Conservation (phyloP, 2,888 invertebrate genomes). For the Pheosia gnoma region DNA sequence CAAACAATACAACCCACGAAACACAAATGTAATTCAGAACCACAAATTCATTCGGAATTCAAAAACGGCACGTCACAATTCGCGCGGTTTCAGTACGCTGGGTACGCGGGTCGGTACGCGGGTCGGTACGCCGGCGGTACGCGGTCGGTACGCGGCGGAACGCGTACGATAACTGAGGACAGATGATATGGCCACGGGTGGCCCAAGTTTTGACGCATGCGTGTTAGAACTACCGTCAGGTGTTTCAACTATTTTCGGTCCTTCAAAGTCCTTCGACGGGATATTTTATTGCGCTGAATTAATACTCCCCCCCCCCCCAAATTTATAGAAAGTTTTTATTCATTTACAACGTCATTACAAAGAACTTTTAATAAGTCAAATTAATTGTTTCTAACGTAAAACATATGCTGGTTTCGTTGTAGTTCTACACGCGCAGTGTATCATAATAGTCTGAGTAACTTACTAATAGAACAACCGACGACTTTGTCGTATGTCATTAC, state of each 20-base stretch:
- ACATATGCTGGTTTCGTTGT: no score
- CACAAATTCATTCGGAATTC: conserved; percentile 14
- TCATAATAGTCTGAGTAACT: no score
- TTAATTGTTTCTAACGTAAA: no score
- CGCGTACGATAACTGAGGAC: conserved; percentile 57
- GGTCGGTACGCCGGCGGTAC: conserved; percentile 25
- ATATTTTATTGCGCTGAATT: neutral
- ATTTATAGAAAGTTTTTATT: no score
- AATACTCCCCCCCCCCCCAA: no score
- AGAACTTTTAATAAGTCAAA: no score
- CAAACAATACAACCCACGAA: conserved; percentile 8
- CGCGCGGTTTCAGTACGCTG: conserved; percentile 27
- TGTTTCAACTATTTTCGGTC: conserved; percentile 53
- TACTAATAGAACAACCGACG: no score
- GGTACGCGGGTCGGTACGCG: conserved; percentile 34
- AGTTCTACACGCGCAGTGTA: no score
- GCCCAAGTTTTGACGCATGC: conserved; percentile 68
- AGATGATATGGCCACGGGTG: conserved; percentile 46
- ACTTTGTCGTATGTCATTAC: no score
- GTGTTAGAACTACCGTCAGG: conserved; percentile 41
- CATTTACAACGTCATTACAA: no score
- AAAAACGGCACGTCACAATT: conserved; percentile 29
- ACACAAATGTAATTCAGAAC: neutral
- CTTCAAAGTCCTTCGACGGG: conserved; percentile 48
- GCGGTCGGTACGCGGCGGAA: conserved; percentile 40